These are phyloP conservation scores for Pocota personata DNA, from an alignment of 2,888 invertebrate genomes.

Conservation along the genomic window DNA sequence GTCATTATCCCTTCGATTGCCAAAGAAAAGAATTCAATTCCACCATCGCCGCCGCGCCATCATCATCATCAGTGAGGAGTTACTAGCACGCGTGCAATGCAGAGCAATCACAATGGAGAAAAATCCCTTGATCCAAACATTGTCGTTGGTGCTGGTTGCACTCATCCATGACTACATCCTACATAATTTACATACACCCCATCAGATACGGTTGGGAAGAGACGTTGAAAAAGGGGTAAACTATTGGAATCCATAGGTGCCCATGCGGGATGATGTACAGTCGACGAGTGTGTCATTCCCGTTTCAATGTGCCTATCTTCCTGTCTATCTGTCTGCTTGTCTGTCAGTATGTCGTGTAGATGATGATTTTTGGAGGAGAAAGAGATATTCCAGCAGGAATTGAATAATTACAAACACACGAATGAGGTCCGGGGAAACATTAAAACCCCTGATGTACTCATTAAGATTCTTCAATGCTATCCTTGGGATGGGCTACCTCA, in stretches of 20 bases:
- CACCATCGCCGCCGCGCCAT: neutral
- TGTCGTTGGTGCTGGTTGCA: slow-evolving; percentile 31
- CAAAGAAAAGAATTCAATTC: slow-evolving; percentile 44
- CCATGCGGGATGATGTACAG: slow-evolving; percentile 5
- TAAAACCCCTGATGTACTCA: slow-evolving; percentile 10
- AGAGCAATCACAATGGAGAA: slow-evolving; percentile 40
- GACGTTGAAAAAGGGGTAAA: neutral
- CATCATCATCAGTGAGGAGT: slow-evolving; percentile 6
- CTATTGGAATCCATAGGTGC: neutral
- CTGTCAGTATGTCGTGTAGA: neutral
- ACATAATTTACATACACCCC: slow-evolving; percentile 46
- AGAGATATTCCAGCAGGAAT: slow-evolving; percentile 7
- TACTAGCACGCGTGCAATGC: slow-evolving; percentile 6
- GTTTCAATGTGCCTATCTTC: neutral
- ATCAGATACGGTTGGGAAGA: neutral
- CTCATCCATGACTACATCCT: slow-evolving; percentile 61
- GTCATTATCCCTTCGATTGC: slow-evolving; percentile 52
- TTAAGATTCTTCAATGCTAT: neutral
- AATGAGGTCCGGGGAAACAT: neutral
- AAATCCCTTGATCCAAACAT: slow-evolving; percentile 2
- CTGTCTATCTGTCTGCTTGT: neutral
- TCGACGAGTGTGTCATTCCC: slow-evolving; percentile 3
- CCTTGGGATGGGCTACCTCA: neutral
- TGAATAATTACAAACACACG: slow-evolving; percentile 6
- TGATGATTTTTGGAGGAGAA: neutral